Conservation (phyloP, 2,113 vertebrate genomes). For the Rutilus rutilus region DNA sequence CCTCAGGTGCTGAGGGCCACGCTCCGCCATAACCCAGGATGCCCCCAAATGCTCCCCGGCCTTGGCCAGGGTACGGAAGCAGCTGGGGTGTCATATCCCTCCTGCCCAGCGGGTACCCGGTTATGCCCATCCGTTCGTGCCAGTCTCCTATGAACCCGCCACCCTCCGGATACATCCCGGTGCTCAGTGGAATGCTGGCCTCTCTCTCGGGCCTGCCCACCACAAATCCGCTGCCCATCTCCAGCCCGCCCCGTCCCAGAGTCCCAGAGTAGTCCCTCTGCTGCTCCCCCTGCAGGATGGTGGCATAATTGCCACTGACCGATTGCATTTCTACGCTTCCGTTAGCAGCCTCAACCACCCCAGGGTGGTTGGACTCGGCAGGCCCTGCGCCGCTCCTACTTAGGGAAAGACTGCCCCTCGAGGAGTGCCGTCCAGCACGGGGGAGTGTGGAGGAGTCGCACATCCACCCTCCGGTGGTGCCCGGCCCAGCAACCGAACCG, state of each 20-base stretch:
- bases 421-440: constrained; percentile 67
- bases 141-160: constrained; percentile 75
- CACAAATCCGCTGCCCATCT: constrained; percentile 78
- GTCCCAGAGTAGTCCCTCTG: constrained; percentile 71
- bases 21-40: constrained; percentile 71
- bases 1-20: constrained; percentile 72
- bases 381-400: constrained; percentile 59
- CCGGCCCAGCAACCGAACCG: constrained; percentile 68
- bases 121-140: constrained; percentile 74
- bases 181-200: constrained; percentile 67
- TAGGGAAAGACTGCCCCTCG: constrained; percentile 65
- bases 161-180: constrained; percentile 68
- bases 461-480: constrained; percentile 68
- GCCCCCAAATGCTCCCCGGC: constrained; percentile 65
- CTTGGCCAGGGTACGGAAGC: constrained; percentile 74
- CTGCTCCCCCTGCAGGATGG: constrained; percentile 66
- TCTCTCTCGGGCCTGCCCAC: constrained; percentile 74
- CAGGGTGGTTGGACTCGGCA: constrained; percentile 58
- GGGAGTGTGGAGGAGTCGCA: constrained; percentile 78
- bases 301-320: constrained; percentile 64
- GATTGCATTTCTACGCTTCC: constrained; percentile 62
- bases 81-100: constrained; percentile 80
- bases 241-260: constrained; percentile 73
- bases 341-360: constrained; percentile 33
- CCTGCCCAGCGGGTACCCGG: constrained; percentile 72